phyloP scores from a whole-genome alignment of 2,797 vertebrate genomes.

The Xenentodon cancila region DNA sequence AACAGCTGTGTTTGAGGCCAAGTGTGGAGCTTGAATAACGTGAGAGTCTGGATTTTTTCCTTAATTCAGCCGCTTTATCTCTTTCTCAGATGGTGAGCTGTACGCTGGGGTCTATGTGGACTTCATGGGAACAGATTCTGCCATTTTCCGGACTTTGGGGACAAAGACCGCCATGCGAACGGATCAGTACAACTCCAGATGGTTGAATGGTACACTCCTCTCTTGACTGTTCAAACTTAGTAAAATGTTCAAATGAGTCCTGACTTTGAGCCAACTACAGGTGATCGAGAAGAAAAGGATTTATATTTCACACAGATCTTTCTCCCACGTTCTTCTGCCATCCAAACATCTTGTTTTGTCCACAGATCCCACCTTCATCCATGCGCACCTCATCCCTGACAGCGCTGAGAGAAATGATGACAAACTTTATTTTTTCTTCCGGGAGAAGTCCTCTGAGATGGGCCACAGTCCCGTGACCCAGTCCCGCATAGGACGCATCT shows the following conservation, averaged over 20 bases:
- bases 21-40: constrained; percentile 58
- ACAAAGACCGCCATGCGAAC: constrained; percentile 97
- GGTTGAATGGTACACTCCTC: constrained; percentile 89
- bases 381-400: constrained; percentile 94
- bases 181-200: constrained; percentile 98
- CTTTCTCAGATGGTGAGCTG: constrained; percentile 91
- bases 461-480: constrained; percentile 92
- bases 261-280: constrained; percentile 26
- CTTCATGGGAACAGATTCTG: constrained; percentile 98
- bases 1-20: constrained; percentile 31
- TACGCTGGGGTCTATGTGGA: constrained; percentile 98
- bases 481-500: constrained; percentile 95
- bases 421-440: constrained; percentile 99
- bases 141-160: constrained; percentile 96
- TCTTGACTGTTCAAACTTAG: too few relatives aligned
- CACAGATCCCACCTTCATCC: constrained; percentile 93
- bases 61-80: constrained; percentile 48
- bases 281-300: neutral
- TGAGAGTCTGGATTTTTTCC: constrained; percentile 54
- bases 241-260: too few relatives aligned
- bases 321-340: constrained; percentile 16
- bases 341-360: constrained; percentile 38
- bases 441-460: constrained; percentile 93
- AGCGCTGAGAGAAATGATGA: constrained; percentile 95
- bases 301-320: constrained; percentile 44